Base-by-base conservation (phyloP, 2,888 invertebrate genomes). In the Seladonia tumulorum region DNA sequence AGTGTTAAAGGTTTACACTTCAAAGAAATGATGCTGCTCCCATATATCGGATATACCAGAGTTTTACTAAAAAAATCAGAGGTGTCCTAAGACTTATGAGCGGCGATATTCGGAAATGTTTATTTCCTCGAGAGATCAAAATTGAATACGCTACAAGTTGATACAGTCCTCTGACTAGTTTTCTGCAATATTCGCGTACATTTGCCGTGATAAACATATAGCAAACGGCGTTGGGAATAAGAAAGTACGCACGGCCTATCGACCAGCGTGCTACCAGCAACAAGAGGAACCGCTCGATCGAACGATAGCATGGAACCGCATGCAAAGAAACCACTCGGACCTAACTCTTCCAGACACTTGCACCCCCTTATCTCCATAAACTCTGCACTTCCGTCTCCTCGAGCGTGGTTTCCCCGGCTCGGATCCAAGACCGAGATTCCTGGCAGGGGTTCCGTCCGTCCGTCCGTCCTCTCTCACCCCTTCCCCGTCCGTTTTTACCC, bases 321-420 rank as follows among this genome's bases (percentile, higher is more conserved):
- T n/a, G 39, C 39, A 68, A 68, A 68, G 68, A 68, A 68, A 68
- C 68, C 35, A 66, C 39, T 68, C 35, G 35, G 68, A 35, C 39
- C 68, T 68, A 68, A 68, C 68, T 68, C 68, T 68, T 68, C 68
- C 68, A 68, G 68, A 39, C 39, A 39, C 68, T 68, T 35, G 25
- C 78, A n/a, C 57, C 53, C 35, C 39, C 70, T 70, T 78, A 71
- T 78, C 78, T 42, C 71, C 49, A 18, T 71, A n/a, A 71, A 78
- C 42, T 29, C 57, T 29, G 29, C 78, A 29, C 42, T 53, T 45
- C 35, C 57, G 57, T 42, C 12, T 35, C 66, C 14, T 45, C 60
- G 71, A 71, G n/a, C 42, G 45, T 45, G 42, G 42, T 18, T 45
- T 71, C 45, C 45, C 25, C 71, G 71, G 42, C n/a, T 25, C 2